phyloP scores from a whole-genome alignment of 2,888 invertebrate species.

The Saturnia japonica region DNA sequence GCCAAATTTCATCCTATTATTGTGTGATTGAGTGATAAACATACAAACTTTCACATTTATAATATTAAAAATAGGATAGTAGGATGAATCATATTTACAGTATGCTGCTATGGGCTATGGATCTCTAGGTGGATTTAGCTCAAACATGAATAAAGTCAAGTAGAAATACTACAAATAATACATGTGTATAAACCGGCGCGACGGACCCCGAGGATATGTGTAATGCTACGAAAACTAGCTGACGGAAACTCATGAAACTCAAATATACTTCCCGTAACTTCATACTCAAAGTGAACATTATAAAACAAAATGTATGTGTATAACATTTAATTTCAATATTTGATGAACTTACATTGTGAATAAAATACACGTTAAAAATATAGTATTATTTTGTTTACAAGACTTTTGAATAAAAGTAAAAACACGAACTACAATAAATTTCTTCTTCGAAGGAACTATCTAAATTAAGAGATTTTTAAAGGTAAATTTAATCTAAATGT shows the following conservation, averaged over 20 bases:
- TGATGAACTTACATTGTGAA: neutral
- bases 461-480: no score
- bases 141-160: conserved; percentile 7
- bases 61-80: no score
- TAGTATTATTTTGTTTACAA: neutral
- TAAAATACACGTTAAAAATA: no score
- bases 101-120: neutral
- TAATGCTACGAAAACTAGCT: conserved; percentile 23
- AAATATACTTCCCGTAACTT: conserved; percentile 34
- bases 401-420: neutral
- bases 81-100: no score
- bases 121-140: neutral
- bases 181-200: conserved; percentile 12
- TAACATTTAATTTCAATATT: conserved; percentile 3
- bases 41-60: no score
- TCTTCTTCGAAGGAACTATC: no score
- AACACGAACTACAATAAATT: neutral
- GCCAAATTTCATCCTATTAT: no score
- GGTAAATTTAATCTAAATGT: no score
- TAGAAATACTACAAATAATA: conserved; percentile 13
- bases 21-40: no score
- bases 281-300: conserved; percentile 10
- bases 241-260: conserved; percentile 43
- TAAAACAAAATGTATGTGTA: conserved; percentile 10
- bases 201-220: no score